These are phyloP conservation scores for Naja naja DNA, from an alignment of 2,113 vertebrate genomes.

Conservation along the genomic window DNA sequence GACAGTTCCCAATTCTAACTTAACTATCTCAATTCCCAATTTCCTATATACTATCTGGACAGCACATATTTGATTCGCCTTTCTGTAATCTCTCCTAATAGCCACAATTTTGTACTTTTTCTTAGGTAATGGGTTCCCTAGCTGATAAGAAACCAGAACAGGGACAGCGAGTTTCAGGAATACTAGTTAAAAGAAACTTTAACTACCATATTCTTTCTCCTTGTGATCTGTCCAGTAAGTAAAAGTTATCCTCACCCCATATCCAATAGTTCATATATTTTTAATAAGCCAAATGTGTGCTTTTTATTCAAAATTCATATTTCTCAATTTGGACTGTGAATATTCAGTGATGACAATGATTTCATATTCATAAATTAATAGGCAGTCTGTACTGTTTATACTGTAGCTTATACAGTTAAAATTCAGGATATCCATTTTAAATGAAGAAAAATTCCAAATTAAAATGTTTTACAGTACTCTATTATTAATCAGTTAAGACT, in stretches of 20 bases:
- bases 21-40: too few relatives aligned
- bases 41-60: too few relatives aligned
- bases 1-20: too few relatives aligned
- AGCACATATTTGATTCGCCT: not conserved
- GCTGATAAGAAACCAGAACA: constrained; percentile 92
- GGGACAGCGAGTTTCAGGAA: constrained; percentile 92
- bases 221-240: constrained; percentile 92
- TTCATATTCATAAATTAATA: not conserved
- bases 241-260: not conserved
- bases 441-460: not conserved
- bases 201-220: constrained; percentile 96
- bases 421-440: not conserved
- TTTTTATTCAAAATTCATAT: not conserved
- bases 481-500: not conserved
- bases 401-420: not conserved
- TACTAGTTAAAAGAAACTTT: constrained; percentile 96
- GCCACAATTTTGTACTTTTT: constrained; percentile 10
- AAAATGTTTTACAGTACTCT: not conserved
- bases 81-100: not conserved
- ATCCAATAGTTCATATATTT: not conserved
- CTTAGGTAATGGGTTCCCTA: constrained; percentile 92
- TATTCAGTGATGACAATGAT: not conserved
- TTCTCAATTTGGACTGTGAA: not conserved
- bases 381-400: not conserved
- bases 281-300: not conserved